phyloP scores from a whole-genome alignment of 2,888 invertebrate species.

The Volucella inflata region DNA sequence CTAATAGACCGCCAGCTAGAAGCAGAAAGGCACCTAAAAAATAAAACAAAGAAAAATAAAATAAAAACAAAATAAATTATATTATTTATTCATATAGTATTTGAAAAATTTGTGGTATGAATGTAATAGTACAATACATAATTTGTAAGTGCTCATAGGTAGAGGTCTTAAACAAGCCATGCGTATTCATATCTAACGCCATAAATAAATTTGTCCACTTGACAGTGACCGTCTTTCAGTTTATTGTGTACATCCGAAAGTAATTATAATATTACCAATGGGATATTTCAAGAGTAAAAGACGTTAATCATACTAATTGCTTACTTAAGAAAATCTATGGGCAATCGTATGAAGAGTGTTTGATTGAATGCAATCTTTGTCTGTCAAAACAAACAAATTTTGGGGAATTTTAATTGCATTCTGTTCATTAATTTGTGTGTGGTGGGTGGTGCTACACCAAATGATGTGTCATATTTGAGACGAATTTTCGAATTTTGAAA shows the following conservation, averaged over 20 bases:
- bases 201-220: conserved; percentile 22
- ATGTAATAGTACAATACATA: neutral
- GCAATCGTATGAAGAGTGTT: conserved; percentile 29
- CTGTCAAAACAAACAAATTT: conserved; percentile 9
- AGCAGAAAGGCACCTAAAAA: conserved; percentile 89
- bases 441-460: conserved; percentile 17
- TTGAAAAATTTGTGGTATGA: conserved; percentile 18
- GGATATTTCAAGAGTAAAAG: conserved; percentile 45
- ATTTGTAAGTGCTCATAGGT: too few species aligned
- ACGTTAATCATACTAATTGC: conserved; percentile 61
- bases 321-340: conserved; percentile 43
- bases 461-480: conserved; percentile 18
- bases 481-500: conserved; percentile 7
- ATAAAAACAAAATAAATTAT: conserved; percentile 18
- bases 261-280: conserved; percentile 32
- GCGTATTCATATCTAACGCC: neutral
- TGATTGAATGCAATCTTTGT: conserved; percentile 45
- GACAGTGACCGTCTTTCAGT: conserved; percentile 63
- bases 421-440: neutral
- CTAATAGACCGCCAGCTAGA: conserved; percentile 88
- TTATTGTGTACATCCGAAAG: conserved; percentile 46
- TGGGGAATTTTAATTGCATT: conserved; percentile 33
- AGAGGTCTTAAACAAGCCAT: conserved; percentile 46
- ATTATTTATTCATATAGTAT: conserved; percentile 22
- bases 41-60: conserved; percentile 80